A percentile compares a stretch with the other conserved stretches of the same genome.
phyloP scores from a whole-genome alignment of 2,797 vertebrate species.

The Acanthis flammea region DNA sequence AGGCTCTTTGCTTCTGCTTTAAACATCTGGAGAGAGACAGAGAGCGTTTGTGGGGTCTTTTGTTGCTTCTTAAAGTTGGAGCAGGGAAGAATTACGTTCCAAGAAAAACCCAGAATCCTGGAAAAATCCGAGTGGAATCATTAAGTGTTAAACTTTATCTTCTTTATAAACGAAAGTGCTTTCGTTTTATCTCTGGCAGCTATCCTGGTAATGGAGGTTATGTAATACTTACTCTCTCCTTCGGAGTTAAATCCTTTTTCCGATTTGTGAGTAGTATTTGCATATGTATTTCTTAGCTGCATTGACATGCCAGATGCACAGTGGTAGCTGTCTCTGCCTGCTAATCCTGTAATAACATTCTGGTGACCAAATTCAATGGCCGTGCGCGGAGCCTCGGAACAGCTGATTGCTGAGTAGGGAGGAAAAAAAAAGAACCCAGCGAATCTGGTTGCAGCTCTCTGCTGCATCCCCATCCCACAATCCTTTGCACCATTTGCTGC shows the following conservation, averaged over 20 bases:
- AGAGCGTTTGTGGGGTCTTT: neutral
- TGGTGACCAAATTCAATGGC: constrained; percentile 64
- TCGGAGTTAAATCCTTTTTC: neutral
- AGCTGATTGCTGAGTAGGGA: constrained; percentile 79
- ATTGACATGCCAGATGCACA: neutral
- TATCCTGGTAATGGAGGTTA: neutral
- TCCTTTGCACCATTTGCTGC: constrained; percentile 84
- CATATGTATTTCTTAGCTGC: neutral
- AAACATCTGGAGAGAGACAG: constrained; percentile 28
- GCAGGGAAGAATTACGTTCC: neutral
- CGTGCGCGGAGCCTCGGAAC: constrained; percentile 65
- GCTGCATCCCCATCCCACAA: constrained; percentile 85
- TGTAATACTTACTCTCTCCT: neutral
- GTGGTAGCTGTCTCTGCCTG: constrained; percentile 19
- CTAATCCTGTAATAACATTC: constrained; percentile 56
- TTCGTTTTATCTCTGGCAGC: neutral
- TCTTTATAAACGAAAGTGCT: neutral
- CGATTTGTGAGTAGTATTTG: neutral
- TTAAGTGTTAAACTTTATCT: neutral
- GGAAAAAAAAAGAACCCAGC: constrained; percentile 67
- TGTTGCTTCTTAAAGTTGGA: neutral
- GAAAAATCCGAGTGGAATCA: neutral
- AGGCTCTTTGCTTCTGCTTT: neutral
- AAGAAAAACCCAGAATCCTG: neutral
- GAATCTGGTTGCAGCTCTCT: constrained; percentile 78